Percentiles rank a stretch among this genome's conserved stretches.
Evolutionary conservation across 2,888 invertebrate species (phyloP).

Genomic region (Tipula confusa): DNA sequence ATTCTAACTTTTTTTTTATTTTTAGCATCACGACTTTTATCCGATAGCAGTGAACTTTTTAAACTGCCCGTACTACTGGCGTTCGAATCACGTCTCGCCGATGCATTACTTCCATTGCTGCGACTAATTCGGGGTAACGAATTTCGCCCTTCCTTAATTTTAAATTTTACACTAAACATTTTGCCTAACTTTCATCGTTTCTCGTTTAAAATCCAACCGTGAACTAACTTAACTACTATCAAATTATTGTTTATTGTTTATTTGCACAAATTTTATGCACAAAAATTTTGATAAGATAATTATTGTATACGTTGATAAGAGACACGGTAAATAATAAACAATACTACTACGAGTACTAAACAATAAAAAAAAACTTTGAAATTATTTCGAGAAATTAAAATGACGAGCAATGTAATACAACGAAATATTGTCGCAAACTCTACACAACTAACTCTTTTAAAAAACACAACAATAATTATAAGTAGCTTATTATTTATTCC

Average conservation of each 20-base stretch:
- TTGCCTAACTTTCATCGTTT: slow-evolving; percentile 31
- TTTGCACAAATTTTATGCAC: not conserved
- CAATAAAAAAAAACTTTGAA: not conserved
- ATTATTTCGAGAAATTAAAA: not conserved
- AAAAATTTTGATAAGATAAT: not conserved
- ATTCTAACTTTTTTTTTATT: slow-evolving; percentile 49
- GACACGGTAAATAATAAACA: not conserved
- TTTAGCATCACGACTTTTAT: slow-evolving; percentile 43
- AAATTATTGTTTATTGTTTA: not conserved
- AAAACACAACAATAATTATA: not conserved
- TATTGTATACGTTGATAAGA: not conserved
- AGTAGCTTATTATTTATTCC: slow-evolving; percentile 3
- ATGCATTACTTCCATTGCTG: slow-evolving; percentile 36
- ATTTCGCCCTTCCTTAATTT: slow-evolving; percentile 50
- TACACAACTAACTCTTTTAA: not conserved
- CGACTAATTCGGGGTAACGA: slow-evolving; percentile 43
- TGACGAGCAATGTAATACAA: not conserved
- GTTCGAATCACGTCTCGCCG: slow-evolving; percentile 39
- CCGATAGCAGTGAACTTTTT: slow-evolving; percentile 46
- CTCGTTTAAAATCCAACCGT: not conserved
- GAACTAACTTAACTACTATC: not conserved
- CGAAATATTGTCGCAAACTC: not conserved
- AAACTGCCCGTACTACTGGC: slow-evolving; percentile 44
- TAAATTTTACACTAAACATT: slow-evolving; percentile 51
- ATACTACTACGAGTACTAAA: not conserved